Conservation (phyloP, 1,140 invertebrate genomes). For the Diprion similis region DNA sequence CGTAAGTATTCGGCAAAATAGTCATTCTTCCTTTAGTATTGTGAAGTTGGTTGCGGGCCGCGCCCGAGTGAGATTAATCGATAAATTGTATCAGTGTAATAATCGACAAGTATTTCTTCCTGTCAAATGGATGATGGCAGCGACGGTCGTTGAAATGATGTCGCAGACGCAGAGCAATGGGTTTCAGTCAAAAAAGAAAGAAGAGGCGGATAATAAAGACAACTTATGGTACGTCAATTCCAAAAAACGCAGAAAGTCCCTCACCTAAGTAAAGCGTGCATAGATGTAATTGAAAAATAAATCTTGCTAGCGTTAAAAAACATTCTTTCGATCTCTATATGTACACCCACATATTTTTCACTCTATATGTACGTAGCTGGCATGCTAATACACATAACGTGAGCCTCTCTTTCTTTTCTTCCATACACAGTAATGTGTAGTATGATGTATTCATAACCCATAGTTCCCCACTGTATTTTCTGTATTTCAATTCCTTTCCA, state of each 20-base stretch:
- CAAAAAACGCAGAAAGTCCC: slow-evolving; percentile 54
- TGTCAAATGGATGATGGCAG: slow-evolving; percentile 49
- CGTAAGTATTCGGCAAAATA: too few species aligned
- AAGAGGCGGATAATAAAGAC: slow-evolving; percentile 67
- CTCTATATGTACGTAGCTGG: background rate
- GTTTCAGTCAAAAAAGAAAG: slow-evolving; percentile 70
- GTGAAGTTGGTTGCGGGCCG: slow-evolving; percentile 20
- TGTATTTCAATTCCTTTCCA: slow-evolving; percentile 59
- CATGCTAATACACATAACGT: slow-evolving; percentile 18
- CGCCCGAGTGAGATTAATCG: slow-evolving; percentile 16
- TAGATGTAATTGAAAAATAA: slow-evolving; percentile 59
- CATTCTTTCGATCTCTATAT: slow-evolving; percentile 48
- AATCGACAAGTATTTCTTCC: slow-evolving; percentile 22
- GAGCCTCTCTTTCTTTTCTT: too few species aligned
- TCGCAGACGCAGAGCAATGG: slow-evolving; percentile 62
- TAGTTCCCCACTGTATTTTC: slow-evolving; percentile 11
- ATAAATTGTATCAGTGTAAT: slow-evolving; percentile 7
- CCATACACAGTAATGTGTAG: background rate
- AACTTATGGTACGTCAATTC: slow-evolving; percentile 68
- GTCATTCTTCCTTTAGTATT: background rate
- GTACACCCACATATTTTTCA: background rate
- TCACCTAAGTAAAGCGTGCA: slow-evolving; percentile 63
- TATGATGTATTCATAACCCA: background rate
- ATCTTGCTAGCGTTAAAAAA: slow-evolving; percentile 59
- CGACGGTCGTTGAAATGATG: slow-evolving; percentile 46